Conservation (phyloP, 2,797 vertebrate species). For the Hemitrygon akajei region DNA sequence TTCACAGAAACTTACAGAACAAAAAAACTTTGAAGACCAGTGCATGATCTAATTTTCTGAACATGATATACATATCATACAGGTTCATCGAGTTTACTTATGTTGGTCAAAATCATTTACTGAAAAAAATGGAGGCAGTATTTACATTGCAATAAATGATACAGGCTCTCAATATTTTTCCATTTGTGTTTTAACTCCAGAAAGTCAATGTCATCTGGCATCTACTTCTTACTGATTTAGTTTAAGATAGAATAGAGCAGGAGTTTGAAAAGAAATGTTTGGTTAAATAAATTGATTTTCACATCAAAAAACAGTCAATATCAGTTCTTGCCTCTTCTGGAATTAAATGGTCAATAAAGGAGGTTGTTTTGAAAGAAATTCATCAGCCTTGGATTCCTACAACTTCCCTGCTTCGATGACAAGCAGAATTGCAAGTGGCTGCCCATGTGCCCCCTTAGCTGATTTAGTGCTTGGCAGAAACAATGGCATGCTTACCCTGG, state of each 20-base stretch:
- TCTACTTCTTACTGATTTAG: neutral
- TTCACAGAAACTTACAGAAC: too few relatives aligned
- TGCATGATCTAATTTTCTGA: neutral
- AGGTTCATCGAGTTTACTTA: neutral
- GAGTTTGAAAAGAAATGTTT: neutral
- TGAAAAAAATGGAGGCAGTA: neutral
- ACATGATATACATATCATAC: neutral
- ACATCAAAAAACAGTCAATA: neutral
- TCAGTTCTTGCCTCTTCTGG: neutral
- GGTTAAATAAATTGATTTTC: neutral
- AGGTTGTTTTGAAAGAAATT: neutral
- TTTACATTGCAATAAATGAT: neutral
- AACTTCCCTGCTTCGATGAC: too few relatives aligned
- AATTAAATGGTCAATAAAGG: neutral
- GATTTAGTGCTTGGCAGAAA: too few relatives aligned
- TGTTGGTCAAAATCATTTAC: neutral
- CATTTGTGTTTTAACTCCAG: neutral
- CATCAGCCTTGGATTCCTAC: too few relatives aligned
- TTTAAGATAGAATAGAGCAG: neutral
- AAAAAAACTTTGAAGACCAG: neutral
- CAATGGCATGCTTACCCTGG: too few relatives aligned
- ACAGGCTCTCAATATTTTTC: neutral
- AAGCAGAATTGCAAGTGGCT: too few relatives aligned
- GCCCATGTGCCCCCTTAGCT: too few relatives aligned
- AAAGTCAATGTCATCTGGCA: neutral